A percentile compares a stretch with the other conserved stretches of the same genome.
Conservation (phyloP, 2,888 invertebrate species). For the Clivina fossor region DNA sequence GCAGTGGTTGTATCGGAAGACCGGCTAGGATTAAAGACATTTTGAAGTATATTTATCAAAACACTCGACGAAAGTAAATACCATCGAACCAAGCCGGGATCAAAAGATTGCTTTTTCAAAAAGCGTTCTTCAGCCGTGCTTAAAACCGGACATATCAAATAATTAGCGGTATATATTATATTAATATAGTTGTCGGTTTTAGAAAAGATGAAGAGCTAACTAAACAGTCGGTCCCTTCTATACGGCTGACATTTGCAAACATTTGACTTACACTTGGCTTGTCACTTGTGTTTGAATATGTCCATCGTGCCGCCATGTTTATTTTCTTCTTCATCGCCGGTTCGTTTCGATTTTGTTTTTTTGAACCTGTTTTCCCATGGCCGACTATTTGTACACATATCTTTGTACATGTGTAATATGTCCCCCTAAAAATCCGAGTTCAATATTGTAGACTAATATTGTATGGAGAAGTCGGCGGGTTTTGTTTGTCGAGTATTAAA, state of each 20-base stretch:
- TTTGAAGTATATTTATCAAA: constrained; percentile 18
- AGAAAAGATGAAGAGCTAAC: too few species aligned
- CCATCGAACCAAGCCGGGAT: constrained; percentile 13
- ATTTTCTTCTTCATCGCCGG: neutral
- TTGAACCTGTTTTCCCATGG: constrained; percentile 3
- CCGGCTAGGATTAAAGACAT: too few species aligned
- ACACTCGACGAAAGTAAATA: constrained; percentile 9
- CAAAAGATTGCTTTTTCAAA: constrained; percentile 22
- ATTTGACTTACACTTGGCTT: constrained; percentile 50
- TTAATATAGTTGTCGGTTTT: too few species aligned
- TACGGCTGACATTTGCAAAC: constrained; percentile 48
- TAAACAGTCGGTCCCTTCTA: too few species aligned
- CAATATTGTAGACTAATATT: too few species aligned
- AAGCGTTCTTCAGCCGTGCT: constrained; percentile 22
- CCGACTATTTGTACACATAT: too few species aligned
- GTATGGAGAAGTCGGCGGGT: constrained; percentile 11
- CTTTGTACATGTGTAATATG: constrained; percentile 25
- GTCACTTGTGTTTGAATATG: constrained; percentile 31
- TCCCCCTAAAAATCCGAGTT: constrained; percentile 16
- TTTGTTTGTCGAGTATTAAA: constrained; percentile 10
- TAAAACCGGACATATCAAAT: constrained; percentile 32
- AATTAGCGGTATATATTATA: constrained; percentile 33
- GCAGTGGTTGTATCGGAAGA: too few species aligned
- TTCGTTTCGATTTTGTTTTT: neutral
- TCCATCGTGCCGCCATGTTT: constrained; percentile 15